Evolutionary conservation across 2,113 vertebrate genomes (phyloP), one percentile per base, ranked within the genome.

Genomic region (Prunella himalayana): DNA sequence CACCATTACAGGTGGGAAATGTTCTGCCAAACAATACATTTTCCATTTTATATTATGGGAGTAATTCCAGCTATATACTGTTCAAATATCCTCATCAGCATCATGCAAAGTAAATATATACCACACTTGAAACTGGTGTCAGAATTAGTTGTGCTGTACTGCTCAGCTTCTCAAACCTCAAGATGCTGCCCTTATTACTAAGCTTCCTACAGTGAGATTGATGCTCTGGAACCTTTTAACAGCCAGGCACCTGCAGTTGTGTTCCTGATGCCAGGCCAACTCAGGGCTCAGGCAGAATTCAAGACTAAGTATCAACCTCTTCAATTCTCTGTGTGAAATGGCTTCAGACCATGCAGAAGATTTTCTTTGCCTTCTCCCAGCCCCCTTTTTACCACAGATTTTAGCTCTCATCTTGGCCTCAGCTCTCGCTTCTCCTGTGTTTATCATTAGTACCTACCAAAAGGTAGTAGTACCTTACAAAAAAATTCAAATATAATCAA

Each of bases 1-100:
- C 25, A 42, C 13, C 50, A 24, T 18, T 28, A 25, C 11, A 59
- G 21, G 7, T 64, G 31, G 41, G 64, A 72, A 86, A 64, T 33
- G 2, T 51, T 90, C 28, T 75, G 22, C 30, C 44, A 81, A 81
- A 69, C 6, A 64, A 41, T 39, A 5, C 12, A 42, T 69, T 91
- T 90, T 61, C 16, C 19, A 15, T 42, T 81, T 56, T 30, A 15
- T 42, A 10, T 54, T 33, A 65, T 7, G 37, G 24, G 50, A 47
- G 4, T 30, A 61, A 51, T 57, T 73, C 22, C 27, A 78, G 54
- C 12, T 64, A 39, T 0, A 0, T 60, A 6, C 12, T 21, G 30
- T 56, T 81, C 60, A 57, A 92, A 73, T 77, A 73, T 42, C 21
- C 30, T 24, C n/a, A 63, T 27, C 42, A 73, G 42, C 9, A 51